Conservation (phyloP, 2,797 vertebrate species). For the Borostomias antarcticus region DNA sequence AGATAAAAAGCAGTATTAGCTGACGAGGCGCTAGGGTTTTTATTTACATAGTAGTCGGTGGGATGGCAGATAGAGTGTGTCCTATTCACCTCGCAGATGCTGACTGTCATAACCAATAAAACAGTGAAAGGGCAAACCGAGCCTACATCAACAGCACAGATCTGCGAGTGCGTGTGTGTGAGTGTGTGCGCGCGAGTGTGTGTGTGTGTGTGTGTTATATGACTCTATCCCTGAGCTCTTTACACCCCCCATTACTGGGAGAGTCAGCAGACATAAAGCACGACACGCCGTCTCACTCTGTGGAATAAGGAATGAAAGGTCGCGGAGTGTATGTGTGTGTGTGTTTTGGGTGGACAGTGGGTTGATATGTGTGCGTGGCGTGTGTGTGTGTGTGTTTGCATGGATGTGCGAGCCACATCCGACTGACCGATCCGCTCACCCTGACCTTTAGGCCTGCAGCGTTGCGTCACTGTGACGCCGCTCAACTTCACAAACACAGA, state of each 20-base stretch:
- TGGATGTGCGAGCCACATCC: conserved; percentile 39
- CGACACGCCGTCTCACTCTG: conserved; percentile 55
- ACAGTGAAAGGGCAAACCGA: conserved; percentile 44
- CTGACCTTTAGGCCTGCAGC: no score
- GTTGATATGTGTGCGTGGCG: background rate
- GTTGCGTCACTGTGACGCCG: no score
- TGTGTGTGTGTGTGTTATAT: background rate
- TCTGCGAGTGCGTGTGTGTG: conserved; percentile 20
- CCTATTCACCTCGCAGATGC: conserved; percentile 48
- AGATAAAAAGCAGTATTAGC: conserved; percentile 72
- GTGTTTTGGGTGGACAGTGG: conserved; percentile 6
- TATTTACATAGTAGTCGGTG: conserved; percentile 39
- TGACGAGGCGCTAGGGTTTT: conserved; percentile 59
- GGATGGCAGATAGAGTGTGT: conserved; percentile 4
- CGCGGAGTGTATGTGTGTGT: conserved; percentile 17
- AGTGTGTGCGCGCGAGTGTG: conserved; percentile 29
- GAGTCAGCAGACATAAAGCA: background rate
- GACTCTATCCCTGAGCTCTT: background rate
- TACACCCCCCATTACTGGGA: no score
- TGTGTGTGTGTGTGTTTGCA: conserved; percentile 7
- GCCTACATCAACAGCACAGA: conserved; percentile 53
- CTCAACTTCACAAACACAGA: no score
- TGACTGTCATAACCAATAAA: conserved; percentile 50
- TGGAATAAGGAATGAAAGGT: no score
- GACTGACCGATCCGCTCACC: no score